Conservation (phyloP, 2,113 vertebrate species). For the Rhipidura dahli region DNA sequence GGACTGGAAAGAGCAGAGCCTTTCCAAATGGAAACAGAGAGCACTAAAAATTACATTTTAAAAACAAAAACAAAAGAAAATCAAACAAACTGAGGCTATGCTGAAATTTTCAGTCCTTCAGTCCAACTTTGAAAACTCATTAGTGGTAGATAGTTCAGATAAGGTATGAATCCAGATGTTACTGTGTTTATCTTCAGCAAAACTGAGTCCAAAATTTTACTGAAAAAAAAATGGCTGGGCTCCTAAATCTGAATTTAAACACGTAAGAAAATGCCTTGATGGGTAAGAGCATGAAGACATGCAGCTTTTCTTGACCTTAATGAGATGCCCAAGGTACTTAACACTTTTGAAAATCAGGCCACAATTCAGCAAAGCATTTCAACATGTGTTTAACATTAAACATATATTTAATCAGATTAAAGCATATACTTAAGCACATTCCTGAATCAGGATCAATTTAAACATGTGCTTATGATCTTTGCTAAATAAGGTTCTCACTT, state of each 20-base stretch:
- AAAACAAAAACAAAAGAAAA: slow-evolving; percentile 27
- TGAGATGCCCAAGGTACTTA: slow-evolving; percentile 48
- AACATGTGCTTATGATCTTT: slow-evolving; percentile 55
- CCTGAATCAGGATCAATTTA: slow-evolving; percentile 62
- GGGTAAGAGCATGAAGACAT: slow-evolving; percentile 24
- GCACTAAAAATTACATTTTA: slow-evolving; percentile 9
- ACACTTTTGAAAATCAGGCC: slow-evolving; percentile 59
- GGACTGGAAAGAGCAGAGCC: background rate
- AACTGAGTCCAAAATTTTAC: background rate
- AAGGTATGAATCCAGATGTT: slow-evolving; percentile 60
- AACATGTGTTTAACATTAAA: slow-evolving; percentile 64
- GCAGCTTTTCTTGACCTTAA: slow-evolving; percentile 53
- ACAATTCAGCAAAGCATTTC: slow-evolving; percentile 60
- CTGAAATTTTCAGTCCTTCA: slow-evolving; percentile 11
- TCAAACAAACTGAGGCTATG: background rate
- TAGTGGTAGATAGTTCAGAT: slow-evolving; percentile 46
- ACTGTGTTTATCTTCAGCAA: slow-evolving; percentile 32
- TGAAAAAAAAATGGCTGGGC: background rate
- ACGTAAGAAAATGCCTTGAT: slow-evolving; percentile 32
- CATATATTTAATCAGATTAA: slow-evolving; percentile 65
- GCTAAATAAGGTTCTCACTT: slow-evolving; percentile 38
- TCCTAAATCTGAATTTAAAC: slow-evolving; percentile 32
- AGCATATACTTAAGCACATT: slow-evolving; percentile 54
- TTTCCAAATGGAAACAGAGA: slow-evolving; percentile 39
- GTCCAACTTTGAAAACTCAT: slow-evolving; percentile 33